Conservation (phyloP, 2,888 invertebrate species). For the Melanophora roralis region DNA sequence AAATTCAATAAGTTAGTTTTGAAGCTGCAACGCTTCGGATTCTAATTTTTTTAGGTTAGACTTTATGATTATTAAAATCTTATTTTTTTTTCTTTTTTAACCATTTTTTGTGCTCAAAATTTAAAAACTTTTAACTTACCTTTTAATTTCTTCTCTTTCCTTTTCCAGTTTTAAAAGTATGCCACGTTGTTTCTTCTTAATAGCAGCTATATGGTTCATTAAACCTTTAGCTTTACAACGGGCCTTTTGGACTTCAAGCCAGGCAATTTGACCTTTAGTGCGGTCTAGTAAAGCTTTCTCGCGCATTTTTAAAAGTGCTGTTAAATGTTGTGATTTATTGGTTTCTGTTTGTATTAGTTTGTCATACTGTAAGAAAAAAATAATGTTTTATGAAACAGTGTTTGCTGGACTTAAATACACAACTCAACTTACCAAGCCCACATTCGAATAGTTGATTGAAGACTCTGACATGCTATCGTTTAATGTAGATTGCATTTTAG, state of each 20-base stretch:
- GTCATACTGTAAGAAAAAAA: conserved; percentile 77
- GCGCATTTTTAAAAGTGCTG: conserved; percentile 81
- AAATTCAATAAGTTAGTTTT: no score
- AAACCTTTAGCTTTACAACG: conserved; percentile 79
- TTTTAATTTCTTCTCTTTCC: conserved; percentile 83
- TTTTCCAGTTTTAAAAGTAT: conserved; percentile 82
- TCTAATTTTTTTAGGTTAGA: no score
- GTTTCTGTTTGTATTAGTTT: conserved; percentile 84
- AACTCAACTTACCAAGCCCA: conserved; percentile 70
- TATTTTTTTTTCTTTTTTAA: no score
- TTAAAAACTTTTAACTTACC: conserved; percentile 71
- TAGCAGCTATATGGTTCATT: conserved; percentile 79
- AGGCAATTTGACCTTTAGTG: conserved; percentile 81
- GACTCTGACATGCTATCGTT: conserved; percentile 67
- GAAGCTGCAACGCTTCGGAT: no score
- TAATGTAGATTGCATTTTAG: conserved; percentile 57
- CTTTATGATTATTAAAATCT: no score
- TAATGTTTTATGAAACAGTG: neutral
- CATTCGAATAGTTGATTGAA: conserved; percentile 70
- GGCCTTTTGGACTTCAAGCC: conserved; percentile 83
- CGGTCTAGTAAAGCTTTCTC: conserved; percentile 83
- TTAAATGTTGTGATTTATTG: conserved; percentile 81
- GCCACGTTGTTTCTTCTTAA: conserved; percentile 84
- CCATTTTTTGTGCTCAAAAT: no score
- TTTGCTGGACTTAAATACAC: neutral